These are phyloP conservation scores for Cyprinodon brontotheroides DNA, from an alignment of 2,113 vertebrate species.

Conservation along the genomic window DNA sequence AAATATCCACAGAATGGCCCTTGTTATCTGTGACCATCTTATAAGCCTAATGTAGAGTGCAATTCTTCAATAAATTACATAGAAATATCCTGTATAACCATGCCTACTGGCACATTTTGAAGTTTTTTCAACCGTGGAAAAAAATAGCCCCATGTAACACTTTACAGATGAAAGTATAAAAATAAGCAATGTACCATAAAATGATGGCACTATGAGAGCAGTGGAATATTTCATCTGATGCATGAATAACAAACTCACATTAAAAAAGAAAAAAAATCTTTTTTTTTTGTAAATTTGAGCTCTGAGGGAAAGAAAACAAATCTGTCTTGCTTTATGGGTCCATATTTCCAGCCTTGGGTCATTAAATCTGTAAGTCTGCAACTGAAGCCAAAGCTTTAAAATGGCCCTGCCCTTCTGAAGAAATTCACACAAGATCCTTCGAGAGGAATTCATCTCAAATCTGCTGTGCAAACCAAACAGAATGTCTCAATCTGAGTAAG, in stretches of 20 bases:
- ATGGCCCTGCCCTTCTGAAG: slow-evolving; percentile 8
- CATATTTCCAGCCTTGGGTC: slow-evolving; percentile 19
- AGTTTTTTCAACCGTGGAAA: background rate
- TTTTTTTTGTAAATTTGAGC: slow-evolving; percentile 21
- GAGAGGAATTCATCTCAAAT: slow-evolving; percentile 27
- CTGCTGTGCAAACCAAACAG: slow-evolving; percentile 11
- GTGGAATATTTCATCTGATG: slow-evolving; percentile 35
- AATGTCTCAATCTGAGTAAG: slow-evolving; percentile 26
- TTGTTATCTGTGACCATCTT: background rate
- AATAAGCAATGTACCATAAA: slow-evolving; percentile 25
- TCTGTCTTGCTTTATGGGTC: slow-evolving; percentile 16
- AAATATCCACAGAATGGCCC: background rate
- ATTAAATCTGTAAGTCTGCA: slow-evolving; percentile 34
- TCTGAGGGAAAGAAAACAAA: slow-evolving; percentile 5
- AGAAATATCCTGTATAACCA: background rate
- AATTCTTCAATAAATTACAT: background rate
- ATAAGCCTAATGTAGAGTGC: background rate
- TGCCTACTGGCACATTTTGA: background rate
- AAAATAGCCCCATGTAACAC: background rate
- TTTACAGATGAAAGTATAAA: background rate
- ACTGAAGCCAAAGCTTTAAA: slow-evolving; percentile 22
- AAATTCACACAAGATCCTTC: slow-evolving; percentile 32
- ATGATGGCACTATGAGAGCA: slow-evolving; percentile 9
- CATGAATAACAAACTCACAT: slow-evolving; percentile 25
- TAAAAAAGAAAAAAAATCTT: slow-evolving; percentile 16